Evolutionary conservation across 2,797 vertebrate species (phyloP), one percentile per base, ranked within the genome.

Genomic region (Dryobates pubescens): DNA sequence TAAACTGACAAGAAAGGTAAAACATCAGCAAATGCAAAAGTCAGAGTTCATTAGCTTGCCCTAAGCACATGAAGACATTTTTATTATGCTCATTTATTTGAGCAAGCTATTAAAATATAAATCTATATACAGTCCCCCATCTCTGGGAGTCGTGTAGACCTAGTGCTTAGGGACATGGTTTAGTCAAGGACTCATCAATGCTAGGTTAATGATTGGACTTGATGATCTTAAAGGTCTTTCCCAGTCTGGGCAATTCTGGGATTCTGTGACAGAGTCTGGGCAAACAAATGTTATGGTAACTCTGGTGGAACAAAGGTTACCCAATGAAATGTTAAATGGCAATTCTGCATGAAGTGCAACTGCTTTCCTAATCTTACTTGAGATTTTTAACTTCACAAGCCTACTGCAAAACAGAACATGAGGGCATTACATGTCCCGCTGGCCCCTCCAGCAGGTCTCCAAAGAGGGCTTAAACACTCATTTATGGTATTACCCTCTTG

Each of bases 381-480:
- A 82, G 59, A 84, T 72, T 78, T 88, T 88, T n/a, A 88, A 68
- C 51, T 80, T 29, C 34, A 41, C 27, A 14, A 29, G 30, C 11
- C 20, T 70, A 45, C 6, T 54, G 45, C 23, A 74, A 89, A 82
- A 65, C 63, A 22, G 19, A 78, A 27, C 36, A 38, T 22, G 54
- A 64, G 29, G 41, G 22, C 32, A 47, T 45, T 80, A 47, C 0
- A 0, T 12, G 20, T 76, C 64, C 80, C 74, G 82, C 64, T 53
- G 71, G 86, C 63, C 71, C 49, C 57, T 90, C 67, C 49, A 23
- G 71, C 74, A 90, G 71, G n/a, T 76, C 93, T 70, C 88, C 41
- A 30, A 78, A 73, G 67, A 90, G 64, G 51, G 71, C 81, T 94
- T 82, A 78, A 95, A 92, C 43, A 51, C 11, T 61, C 49, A 91